Evolutionary conservation across 2,888 invertebrate species (phyloP).

Genomic region (Lasioglossum pauxillum): DNA sequence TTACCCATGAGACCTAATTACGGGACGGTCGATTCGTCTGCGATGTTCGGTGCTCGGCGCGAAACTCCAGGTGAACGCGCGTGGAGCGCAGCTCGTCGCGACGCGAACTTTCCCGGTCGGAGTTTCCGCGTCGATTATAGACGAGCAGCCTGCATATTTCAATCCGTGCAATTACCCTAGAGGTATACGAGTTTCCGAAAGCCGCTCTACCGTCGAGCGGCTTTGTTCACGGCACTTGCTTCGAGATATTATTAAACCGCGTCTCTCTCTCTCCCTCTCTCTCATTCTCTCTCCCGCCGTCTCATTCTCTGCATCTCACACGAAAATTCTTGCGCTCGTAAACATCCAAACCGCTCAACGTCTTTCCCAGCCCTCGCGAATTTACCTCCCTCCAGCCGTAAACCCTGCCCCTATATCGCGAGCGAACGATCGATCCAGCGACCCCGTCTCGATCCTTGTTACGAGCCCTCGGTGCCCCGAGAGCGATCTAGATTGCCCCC

Average conservation of each 20-base stretch:
- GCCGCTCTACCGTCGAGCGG: conserved; percentile 3
- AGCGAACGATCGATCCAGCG: background rate
- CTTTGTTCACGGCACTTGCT: conserved; percentile 27
- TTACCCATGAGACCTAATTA: conserved; percentile 55
- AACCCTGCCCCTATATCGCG: background rate
- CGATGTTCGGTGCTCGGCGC: conserved; percentile 27
- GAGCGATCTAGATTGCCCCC: background rate
- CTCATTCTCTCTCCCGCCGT: background rate
- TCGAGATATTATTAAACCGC: conserved; percentile 53
- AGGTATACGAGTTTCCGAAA: conserved; percentile 46
- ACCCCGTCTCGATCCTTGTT: background rate
- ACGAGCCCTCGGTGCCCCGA: background rate
- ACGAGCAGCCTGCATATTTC: conserved; percentile 56
- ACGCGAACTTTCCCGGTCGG: conserved; percentile 40
- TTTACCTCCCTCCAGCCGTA: background rate
- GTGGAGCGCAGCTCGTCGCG: background rate
- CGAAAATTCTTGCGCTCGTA: conserved; percentile 2
- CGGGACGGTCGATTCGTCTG: conserved; percentile 37
- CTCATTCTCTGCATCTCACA: background rate
- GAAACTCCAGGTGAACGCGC: conserved; percentile 7
- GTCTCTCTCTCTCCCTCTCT: background rate
- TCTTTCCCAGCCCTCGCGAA: background rate
- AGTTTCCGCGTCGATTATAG: conserved; percentile 31
- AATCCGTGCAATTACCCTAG: conserved; percentile 58
- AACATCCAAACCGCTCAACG: conserved; percentile 8